Conservation (phyloP, 2,113 vertebrate species). For the Regulus satrapa region DNA sequence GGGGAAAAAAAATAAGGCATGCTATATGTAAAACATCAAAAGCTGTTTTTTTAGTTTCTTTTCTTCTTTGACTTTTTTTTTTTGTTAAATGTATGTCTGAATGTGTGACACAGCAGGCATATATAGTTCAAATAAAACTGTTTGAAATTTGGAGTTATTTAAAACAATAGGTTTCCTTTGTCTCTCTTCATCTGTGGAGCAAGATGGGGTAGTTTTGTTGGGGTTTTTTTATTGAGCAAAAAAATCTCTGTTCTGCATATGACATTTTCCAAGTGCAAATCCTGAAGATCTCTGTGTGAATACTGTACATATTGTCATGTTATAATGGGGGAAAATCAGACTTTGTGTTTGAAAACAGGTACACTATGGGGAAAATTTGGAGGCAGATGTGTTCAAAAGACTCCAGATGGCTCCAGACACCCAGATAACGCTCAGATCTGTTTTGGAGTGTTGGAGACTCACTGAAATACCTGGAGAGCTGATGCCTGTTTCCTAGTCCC, state of each 20-base stretch:
- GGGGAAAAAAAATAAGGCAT: not conserved
- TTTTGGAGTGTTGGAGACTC: not conserved
- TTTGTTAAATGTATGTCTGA: not conserved
- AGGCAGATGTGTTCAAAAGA: not conserved
- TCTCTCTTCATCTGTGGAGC: not conserved
- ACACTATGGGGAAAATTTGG: not conserved
- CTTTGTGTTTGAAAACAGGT: not conserved
- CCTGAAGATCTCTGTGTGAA: not conserved
- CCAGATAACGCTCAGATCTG: not conserved
- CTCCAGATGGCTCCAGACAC: not conserved
- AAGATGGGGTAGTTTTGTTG: not conserved
- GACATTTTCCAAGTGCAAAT: not conserved
- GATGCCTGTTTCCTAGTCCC: not conserved
- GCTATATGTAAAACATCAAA: not conserved
- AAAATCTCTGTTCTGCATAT: not conserved
- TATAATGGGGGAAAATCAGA: not conserved
- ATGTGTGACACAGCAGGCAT: rapidly evolving
- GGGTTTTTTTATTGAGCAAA: not conserved
- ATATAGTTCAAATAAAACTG: not conserved
- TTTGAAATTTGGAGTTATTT: not conserved
- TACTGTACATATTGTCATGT: not conserved
- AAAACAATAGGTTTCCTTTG: not conserved
- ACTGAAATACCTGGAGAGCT: not conserved
- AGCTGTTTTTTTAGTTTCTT: not conserved
- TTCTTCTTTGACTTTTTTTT: too few relatives aligned